Conservation (phyloP, 2,113 vertebrate genomes). For the Hystrix brachyura region DNA sequence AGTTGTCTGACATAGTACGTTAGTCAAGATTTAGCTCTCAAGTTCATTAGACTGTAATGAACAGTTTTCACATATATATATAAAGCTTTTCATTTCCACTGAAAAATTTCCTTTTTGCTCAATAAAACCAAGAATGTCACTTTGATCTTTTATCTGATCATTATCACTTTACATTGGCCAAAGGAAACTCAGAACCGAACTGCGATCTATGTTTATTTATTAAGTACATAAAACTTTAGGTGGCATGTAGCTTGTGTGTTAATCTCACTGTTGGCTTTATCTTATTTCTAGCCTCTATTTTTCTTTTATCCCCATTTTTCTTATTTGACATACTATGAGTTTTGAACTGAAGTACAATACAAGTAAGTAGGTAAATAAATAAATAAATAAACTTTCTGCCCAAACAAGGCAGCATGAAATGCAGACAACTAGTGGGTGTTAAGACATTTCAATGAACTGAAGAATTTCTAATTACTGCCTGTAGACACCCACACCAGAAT, state of each 20-base stretch:
- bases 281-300: conserved; percentile 4
- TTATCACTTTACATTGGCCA: neutral
- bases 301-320: conserved; percentile 42
- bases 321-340: neutral
- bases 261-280: neutral
- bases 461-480: conserved; percentile 59
- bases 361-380: conserved; percentile 35
- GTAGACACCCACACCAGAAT: conserved; percentile 68
- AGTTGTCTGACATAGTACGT: neutral
- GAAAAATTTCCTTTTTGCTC: conserved; percentile 39
- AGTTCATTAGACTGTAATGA: neutral
- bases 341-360: conserved; percentile 43
- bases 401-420: conserved; percentile 65
- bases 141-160: neutral
- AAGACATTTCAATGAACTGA: conserved; percentile 52
- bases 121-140: conserved; percentile 14
- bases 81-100: neutral
- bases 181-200: conserved; percentile 37
- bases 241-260: neutral
- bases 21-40: neutral
- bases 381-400: conserved; percentile 45
- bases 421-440: conserved; percentile 21
- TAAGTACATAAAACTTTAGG: conserved; percentile 32
- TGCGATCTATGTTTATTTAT: neutral
- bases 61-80: neutral